phyloP scores from a whole-genome alignment of 2,113 vertebrate genomes.

The Catagonus wagneri region DNA sequence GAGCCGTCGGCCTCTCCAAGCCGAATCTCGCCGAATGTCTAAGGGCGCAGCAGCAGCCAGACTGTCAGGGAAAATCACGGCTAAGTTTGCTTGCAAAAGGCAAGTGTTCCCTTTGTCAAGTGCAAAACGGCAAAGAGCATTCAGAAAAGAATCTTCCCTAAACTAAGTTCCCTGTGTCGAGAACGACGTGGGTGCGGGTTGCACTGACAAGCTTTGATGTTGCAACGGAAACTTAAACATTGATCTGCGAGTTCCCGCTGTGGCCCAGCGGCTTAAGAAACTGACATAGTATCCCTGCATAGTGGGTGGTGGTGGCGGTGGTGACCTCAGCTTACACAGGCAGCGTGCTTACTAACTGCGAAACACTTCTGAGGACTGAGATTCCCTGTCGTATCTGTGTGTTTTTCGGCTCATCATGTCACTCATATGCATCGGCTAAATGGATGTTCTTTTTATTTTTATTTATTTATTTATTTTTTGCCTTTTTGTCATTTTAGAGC shows the following conservation, averaged over 20 bases:
- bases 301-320: not conserved
- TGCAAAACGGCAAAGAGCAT: slow-evolving; percentile 8
- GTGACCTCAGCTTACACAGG: not conserved
- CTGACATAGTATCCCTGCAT: too few relatives aligned
- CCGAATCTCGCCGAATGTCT: not conserved
- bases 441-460: not conserved
- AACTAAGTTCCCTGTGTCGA: not conserved
- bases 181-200: not conserved
- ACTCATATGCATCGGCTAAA: not conserved
- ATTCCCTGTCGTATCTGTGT: not conserved
- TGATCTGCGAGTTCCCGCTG: not conserved
- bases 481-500: too few relatives aligned
- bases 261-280: too few relatives aligned
- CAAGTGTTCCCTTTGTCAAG: not conserved
- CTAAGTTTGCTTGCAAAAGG: not conserved
- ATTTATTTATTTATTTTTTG: too few relatives aligned
- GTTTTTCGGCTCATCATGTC: not conserved
- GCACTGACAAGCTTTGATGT: slow-evolving; percentile 45
- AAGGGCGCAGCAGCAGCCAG: not conserved
- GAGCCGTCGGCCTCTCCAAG: not conserved
- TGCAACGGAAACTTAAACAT: not conserved
- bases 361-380: not conserved
- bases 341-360: not conserved
- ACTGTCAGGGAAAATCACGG: not conserved
- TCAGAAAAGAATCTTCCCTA: slow-evolving; percentile 29